phyloP scores from a whole-genome alignment of 2,797 vertebrate genomes.

The Cyprinella venusta region DNA sequence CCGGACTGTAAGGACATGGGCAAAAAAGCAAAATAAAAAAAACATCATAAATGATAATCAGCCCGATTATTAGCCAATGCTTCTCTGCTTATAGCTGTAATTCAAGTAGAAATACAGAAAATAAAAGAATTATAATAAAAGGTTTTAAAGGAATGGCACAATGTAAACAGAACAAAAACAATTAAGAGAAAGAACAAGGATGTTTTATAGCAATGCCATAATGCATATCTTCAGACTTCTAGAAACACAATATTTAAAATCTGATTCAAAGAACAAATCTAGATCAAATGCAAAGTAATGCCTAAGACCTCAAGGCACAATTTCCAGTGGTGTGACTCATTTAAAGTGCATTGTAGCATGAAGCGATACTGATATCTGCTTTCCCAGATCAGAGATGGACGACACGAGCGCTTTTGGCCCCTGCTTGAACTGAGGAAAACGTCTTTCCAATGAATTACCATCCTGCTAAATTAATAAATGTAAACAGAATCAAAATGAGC shows the following conservation, averaged over 20 bases:
- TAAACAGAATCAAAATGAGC: conserved; percentile 10
- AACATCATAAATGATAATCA: background rate
- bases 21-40: background rate
- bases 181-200: background rate
- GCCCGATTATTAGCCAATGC: background rate
- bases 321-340: conserved; percentile 20
- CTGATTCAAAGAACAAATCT: background rate
- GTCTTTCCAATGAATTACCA: background rate
- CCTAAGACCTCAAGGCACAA: background rate
- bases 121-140: background rate
- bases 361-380: conserved; percentile 6
- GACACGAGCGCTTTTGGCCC: background rate
- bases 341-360: conserved; percentile 37
- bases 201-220: background rate
- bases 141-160: background rate
- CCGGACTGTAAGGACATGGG: background rate
- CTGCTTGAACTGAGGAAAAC: background rate
- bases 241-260: background rate
- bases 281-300: background rate
- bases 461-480: background rate
- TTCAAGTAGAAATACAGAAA: background rate
- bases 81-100: background rate
- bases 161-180: background rate
- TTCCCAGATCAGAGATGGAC: background rate
- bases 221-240: background rate